Evolutionary conservation across 2,113 vertebrate genomes (phyloP).

Genomic region (Pongo pygmaeus): DNA sequence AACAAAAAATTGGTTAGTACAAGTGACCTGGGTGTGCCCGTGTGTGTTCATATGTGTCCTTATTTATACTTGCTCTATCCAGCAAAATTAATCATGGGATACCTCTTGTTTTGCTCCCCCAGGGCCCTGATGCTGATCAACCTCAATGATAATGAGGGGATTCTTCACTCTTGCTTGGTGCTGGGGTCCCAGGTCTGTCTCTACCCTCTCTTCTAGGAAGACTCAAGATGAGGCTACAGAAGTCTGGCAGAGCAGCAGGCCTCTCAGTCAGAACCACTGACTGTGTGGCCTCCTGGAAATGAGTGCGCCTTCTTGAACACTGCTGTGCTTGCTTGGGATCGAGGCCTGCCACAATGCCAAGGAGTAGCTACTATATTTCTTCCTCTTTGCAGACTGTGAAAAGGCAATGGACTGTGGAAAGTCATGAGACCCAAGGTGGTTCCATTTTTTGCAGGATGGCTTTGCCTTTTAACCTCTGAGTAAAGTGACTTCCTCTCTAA

Average conservation of each 20-base stretch:
- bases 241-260: not conserved
- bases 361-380: not conserved
- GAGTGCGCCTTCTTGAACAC: not conserved
- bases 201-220: not conserved
- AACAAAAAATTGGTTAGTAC: not conserved
- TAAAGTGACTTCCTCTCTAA: slow-evolving; percentile 19
- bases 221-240: not conserved
- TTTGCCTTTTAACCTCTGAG: slow-evolving; percentile 3
- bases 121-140: not conserved
- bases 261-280: not conserved
- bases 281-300: not conserved
- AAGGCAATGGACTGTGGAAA: not conserved
- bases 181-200: not conserved
- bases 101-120: not conserved
- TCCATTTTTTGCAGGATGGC: slow-evolving; percentile 2
- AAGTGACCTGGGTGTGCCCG: not conserved
- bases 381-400: not conserved
- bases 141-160: not conserved
- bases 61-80: not conserved
- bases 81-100: not conserved
- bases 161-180: not conserved
- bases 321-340: not conserved
- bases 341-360: not conserved
- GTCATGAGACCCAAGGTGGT: not conserved
- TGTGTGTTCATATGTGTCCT: not conserved